A percentile compares a stretch with the other conserved stretches of the same genome.
Conservation (phyloP, 2,888 invertebrate species). For the Machimus atricapillus region DNA sequence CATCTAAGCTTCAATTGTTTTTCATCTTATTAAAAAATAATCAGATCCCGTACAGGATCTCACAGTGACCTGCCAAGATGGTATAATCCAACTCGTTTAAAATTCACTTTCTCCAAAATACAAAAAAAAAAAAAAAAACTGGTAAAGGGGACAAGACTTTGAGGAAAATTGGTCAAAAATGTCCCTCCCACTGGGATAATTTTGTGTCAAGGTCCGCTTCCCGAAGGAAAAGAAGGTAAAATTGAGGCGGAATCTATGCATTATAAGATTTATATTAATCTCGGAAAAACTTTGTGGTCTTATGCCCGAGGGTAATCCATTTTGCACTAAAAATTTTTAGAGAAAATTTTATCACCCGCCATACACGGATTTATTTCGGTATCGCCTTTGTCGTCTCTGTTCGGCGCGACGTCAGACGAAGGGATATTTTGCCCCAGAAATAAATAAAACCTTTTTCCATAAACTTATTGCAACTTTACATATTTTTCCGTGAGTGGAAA, state of each 20-base stretch:
- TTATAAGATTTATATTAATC: slow-evolving; percentile 27
- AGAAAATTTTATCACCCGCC: background rate
- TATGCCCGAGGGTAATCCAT: slow-evolving; percentile 21
- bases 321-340: slow-evolving; percentile 2
- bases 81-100: background rate
- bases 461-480: slow-evolving; percentile 24
- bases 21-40: background rate
- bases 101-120: background rate
- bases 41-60: background rate
- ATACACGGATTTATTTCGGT: slow-evolving; percentile 10
- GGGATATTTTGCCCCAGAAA: background rate
- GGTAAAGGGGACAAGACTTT: background rate
- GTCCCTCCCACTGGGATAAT: background rate
- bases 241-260: background rate
- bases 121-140: background rate
- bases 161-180: background rate
- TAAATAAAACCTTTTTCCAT: slow-evolving; percentile 16
- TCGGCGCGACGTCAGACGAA: background rate
- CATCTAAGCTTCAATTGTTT: background rate
- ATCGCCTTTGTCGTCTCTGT: background rate
- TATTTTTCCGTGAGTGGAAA: slow-evolving; percentile 23
- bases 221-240: background rate
- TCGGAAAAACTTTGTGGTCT: background rate
- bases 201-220: background rate
- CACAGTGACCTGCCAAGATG: background rate